Evolutionary conservation across 1,140 invertebrate species (phyloP), one percentile per base, ranked within the genome.

Genomic region (Bombus turneri): DNA sequence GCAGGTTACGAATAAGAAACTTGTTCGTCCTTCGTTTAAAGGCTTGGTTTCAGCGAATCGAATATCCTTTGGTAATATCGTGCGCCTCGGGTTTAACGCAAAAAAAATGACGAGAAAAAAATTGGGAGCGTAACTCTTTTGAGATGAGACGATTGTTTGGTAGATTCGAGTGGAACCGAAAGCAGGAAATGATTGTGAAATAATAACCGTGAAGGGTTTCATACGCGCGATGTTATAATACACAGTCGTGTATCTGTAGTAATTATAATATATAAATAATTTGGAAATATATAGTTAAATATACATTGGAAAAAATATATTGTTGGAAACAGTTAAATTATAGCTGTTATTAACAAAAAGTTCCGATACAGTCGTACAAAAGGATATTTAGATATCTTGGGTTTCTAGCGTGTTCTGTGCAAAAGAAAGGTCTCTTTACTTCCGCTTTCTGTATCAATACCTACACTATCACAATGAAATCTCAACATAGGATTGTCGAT

Each of bases 11-110:
- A 72, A 85, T 72, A 78, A 89, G 87, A 89, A 89, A 91, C 90
- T 91, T 57, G 90, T 89, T 90, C 90, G 85, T 86, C 87, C 88
- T 88, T 87, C 88, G 90, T 89, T 81, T 83, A 82, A 76, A 84
- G 85, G 81, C 74, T 86, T 41, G 47, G 53, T 84, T 89, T 83
- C 77, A 85, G 12, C 74, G 79, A 88, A 86, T 76, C 59, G 57
- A 83, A n/a, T 37, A 84, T 74, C 59, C 43, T 62, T 81, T 74
- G 57, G 37, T 12, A 71, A 53, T 34, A 47, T 37, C 77, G 68
- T 43, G 37, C 53, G 18, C 31, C 68, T 72, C 22, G 22, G 22
- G 37, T 72, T 81, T 66, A 69, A 81, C 15, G 39, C 15, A 5
- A 41, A n/a, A 72, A 34, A 15, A 39, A 18, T 9, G n/a, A 59